phyloP scores from a whole-genome alignment of 1,140 invertebrate species.

The Druon quercuslanigerum region DNA sequence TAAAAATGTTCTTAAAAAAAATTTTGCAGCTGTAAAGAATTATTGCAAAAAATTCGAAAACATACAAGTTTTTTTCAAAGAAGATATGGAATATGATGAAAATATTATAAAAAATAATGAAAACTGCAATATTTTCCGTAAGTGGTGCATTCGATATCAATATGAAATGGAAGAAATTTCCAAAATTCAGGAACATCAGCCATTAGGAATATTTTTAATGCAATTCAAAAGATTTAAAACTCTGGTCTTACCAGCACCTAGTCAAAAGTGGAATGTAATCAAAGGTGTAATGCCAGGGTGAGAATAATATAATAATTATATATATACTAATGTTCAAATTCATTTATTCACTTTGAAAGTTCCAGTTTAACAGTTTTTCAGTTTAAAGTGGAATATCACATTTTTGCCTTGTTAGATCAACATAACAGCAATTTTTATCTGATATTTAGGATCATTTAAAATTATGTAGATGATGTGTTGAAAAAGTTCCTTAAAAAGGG shows the following conservation, averaged over 20 bases:
- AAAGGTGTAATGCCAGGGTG: conserved; percentile 76
- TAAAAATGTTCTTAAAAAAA: conserved; percentile 76
- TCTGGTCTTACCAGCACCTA: conserved; percentile 81
- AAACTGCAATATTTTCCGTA: conserved; percentile 75
- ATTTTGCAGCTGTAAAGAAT: conserved; percentile 78
- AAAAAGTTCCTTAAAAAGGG: too few relatives aligned
- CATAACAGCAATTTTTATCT: too few relatives aligned
- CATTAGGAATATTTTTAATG: conserved; percentile 82
- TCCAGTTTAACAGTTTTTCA: conserved; percentile 8
- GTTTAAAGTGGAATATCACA: too few relatives aligned
- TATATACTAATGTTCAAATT: too few relatives aligned
- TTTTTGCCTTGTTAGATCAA: too few relatives aligned
- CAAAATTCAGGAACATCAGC: conserved; percentile 78
- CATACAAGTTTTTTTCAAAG: conserved; percentile 82
- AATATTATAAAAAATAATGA: conserved; percentile 74
- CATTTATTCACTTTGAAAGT: not conserved
- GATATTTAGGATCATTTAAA: too few relatives aligned
- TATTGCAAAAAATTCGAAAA: conserved; percentile 82
- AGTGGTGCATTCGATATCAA: conserved; percentile 78
- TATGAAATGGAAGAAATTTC: conserved; percentile 79
- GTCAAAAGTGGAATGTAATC: conserved; percentile 80
- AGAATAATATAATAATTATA: conserved; percentile 36
- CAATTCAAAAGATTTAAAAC: conserved; percentile 83
- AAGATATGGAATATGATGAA: conserved; percentile 81
- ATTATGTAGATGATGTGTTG: too few relatives aligned